Base-by-base conservation (phyloP, 2,113 vertebrate genomes). In the Bubalus kerabau region DNA sequence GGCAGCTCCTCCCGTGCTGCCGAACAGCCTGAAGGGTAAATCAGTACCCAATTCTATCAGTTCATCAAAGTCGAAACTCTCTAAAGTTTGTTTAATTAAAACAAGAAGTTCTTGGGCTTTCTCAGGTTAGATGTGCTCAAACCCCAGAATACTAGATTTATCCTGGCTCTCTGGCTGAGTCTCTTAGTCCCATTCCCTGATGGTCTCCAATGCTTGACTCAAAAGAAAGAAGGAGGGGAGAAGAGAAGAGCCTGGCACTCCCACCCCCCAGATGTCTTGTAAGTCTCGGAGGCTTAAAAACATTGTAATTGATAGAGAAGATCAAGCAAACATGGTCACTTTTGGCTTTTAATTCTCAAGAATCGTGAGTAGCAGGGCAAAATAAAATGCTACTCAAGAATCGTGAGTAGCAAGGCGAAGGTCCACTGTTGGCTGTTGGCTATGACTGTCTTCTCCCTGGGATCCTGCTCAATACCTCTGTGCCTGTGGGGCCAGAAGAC, bases 71-170 rank as follows among this genome's bases (percentile, higher is more conserved):
- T 46, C 28, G 24, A 59, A 89, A 80, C 52, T 92, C 80, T 87
- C 88, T 14, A 30, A 80, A 88, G n/a, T 24, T 71, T 90, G 74
- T 57, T 98, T 87, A 81, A 92, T 83, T 94, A 97, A 95, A 94
- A 76, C 16, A 90, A 97, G 97, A 95, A 88, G 76, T 84, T 88
- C 96, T 59, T 54, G 90, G 76, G 80, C 87, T 67, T 95, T 85
- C 84, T 90, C 78, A 40, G 74, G 78, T 50, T 91, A 43, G 64
- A 21, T 6, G 46, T 36, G 56, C 85, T 64, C 81, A 26, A 21
- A 40, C 17, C 90, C 84, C 32, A 28, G 62, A 81, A 92, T 23
- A 52, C 3, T 52, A 56, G 32, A 5, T 54, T 94, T 74, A 74
- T 59, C 62, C 80, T 28, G 40, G 84, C 67, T 80, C 32, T 89